Conservation (phyloP, 1,140 invertebrate species). For the Sycophila sp. region DNA sequence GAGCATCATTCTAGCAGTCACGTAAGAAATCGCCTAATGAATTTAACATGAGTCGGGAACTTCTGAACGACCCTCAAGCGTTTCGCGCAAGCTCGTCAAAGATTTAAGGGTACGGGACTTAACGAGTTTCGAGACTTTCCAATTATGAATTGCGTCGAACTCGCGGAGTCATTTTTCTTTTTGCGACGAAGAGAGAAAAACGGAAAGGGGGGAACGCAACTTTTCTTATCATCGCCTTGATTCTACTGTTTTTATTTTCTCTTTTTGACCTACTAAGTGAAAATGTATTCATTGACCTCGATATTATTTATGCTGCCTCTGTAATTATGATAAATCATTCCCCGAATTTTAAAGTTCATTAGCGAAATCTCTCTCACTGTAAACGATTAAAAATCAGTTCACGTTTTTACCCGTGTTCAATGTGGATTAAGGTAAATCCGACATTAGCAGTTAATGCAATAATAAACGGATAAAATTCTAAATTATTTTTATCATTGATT, state of each 20-base stretch:
- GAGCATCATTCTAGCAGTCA: not conserved
- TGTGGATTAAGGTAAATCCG: too few species aligned
- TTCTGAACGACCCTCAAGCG: conserved; percentile 30
- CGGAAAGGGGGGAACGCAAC: too few species aligned
- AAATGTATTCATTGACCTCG: not conserved
- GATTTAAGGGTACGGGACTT: conserved; percentile 26
- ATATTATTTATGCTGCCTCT: too few species aligned
- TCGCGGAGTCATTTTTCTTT: conserved; percentile 27
- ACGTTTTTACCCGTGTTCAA: too few species aligned
- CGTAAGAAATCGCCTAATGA: conserved; percentile 27
- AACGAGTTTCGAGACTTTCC: conserved; percentile 27
- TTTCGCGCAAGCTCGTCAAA: conserved; percentile 27
- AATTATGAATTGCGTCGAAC: conserved; percentile 22
- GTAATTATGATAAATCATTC: too few species aligned
- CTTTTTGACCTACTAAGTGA: not conserved
- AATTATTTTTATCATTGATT: too few species aligned
- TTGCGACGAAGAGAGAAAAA: not conserved
- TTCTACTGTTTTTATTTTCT: too few species aligned
- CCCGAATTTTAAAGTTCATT: too few species aligned
- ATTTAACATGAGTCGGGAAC: conserved; percentile 28
- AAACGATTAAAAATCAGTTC: too few species aligned
- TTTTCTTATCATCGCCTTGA: not conserved
- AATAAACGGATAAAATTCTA: too few species aligned
- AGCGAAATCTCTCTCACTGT: too few species aligned
- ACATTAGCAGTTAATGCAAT: too few species aligned